Conservation (phyloP, 2,888 invertebrate genomes). For the Melanostoma scalare region DNA sequence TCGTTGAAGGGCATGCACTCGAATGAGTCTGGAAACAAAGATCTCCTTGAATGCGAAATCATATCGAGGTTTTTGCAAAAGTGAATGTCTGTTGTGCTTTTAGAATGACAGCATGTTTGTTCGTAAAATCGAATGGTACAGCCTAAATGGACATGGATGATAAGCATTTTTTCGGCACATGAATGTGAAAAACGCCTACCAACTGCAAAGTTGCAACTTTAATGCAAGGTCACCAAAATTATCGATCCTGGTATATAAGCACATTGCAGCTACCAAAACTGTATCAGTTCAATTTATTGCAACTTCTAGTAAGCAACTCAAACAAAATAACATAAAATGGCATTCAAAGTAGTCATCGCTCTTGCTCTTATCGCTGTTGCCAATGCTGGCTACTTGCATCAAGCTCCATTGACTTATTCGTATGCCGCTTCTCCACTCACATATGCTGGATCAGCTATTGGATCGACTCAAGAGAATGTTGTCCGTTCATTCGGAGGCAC, state of each 20-base stretch:
- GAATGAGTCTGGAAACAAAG: constrained; percentile 24
- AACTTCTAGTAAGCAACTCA: constrained; percentile 29
- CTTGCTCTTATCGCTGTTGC: constrained; percentile 85
- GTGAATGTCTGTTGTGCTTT: constrained; percentile 41
- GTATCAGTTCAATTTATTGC: constrained; percentile 35
- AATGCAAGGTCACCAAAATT: constrained; percentile 20
- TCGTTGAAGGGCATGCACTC: constrained; percentile 36
- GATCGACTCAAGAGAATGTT: constrained; percentile 84
- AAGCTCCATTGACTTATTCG: constrained; percentile 77
- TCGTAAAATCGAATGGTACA: not conserved
- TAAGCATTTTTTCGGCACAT: constrained; percentile 14
- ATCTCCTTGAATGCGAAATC: constrained; percentile 19
- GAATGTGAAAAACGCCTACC: constrained; percentile 21
- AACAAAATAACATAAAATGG: constrained; percentile 55
- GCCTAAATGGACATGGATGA: constrained; percentile 15
- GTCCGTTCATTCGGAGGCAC: constrained; percentile 84
- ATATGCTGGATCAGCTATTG: constrained; percentile 77
- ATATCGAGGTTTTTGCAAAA: constrained; percentile 18
- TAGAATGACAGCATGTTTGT: constrained; percentile 19
- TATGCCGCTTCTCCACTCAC: constrained; percentile 77
- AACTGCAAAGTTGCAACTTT: not conserved
- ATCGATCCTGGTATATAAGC: constrained; percentile 49
- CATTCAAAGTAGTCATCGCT: constrained; percentile 83
- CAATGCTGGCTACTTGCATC: constrained; percentile 82
- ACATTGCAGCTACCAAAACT: not conserved